Evolutionary conservation across 1,140 invertebrate genomes (phyloP).

Genomic region (Leptonema lineaticorne): DNA sequence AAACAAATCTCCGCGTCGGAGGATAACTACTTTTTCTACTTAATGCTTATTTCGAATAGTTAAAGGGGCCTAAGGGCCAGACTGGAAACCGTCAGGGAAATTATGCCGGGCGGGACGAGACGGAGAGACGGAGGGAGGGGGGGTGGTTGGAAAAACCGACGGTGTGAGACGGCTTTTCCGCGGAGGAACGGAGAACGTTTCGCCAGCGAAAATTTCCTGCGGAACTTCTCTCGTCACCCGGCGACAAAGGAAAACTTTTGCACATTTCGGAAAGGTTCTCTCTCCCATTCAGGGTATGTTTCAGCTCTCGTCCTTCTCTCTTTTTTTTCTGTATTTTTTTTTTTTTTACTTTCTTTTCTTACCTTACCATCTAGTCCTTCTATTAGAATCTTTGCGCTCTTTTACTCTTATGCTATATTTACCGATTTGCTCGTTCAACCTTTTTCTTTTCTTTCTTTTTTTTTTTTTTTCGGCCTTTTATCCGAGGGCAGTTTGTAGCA

Average conservation of each 20-base stretch:
- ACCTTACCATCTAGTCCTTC: too few relatives aligned
- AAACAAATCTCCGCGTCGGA: neutral
- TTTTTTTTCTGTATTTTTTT: too few relatives aligned
- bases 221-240: conserved; percentile 1
- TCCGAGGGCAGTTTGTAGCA: conserved; percentile 26
- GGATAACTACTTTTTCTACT: conserved; percentile 11
- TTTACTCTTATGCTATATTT: too few relatives aligned
- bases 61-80: neutral
- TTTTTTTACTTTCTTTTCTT: too few relatives aligned
- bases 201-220: conserved; percentile 12
- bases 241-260: conserved; percentile 17
- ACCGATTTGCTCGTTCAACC: too few relatives aligned
- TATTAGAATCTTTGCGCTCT: too few relatives aligned
- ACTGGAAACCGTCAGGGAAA: conserved; percentile 11
- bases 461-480: conserved; percentile 14
- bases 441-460: too few relatives aligned
- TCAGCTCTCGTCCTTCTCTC: conserved; percentile 1
- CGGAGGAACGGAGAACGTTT: neutral
- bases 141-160: too few relatives aligned
- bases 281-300: neutral
- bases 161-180: neutral
- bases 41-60: conserved; percentile 13
- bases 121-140: neutral
- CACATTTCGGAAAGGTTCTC: conserved; percentile 17
- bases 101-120: conserved; percentile 1